A percentile compares a stretch with the other conserved stretches of the same genome.
These are phyloP conservation scores for Pharmacophagus antenor DNA, from an alignment of 2,888 invertebrate genomes.

Conservation along the genomic window DNA sequence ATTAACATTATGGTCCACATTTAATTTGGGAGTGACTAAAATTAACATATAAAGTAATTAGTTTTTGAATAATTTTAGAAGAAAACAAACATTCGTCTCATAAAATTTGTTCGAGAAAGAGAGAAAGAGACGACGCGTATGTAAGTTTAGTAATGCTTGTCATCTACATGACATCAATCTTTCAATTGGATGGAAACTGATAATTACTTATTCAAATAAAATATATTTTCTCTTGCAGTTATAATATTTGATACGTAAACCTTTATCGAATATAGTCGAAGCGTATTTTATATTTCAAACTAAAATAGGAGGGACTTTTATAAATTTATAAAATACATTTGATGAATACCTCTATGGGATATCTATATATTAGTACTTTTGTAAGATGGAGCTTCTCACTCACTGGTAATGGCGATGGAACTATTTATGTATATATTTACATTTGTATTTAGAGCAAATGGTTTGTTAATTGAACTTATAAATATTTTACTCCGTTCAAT, in stretches of 20 bases:
- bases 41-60: constrained; percentile 16
- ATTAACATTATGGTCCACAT: constrained; percentile 19
- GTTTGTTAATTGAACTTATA: too few relatives aligned
- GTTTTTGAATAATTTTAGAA: constrained; percentile 11
- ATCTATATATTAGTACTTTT: too few relatives aligned
- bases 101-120: not conserved
- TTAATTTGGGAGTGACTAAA: constrained; percentile 25
- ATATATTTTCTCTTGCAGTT: not conserved
- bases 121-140: too few relatives aligned
- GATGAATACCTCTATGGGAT: too few relatives aligned
- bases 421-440: too few relatives aligned
- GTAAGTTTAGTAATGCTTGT: constrained; percentile 1
- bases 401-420: too few relatives aligned
- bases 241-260: not conserved
- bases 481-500: too few relatives aligned
- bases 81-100: not conserved
- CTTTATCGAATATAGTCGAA: not conserved
- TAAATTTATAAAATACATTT: too few relatives aligned
- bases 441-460: too few relatives aligned
- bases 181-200: not conserved
- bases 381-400: too few relatives aligned
- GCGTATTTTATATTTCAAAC: too few relatives aligned
- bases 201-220: not conserved
- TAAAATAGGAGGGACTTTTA: too few relatives aligned
- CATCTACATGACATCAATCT: not conserved